Conservation (phyloP, 2,797 vertebrate species). For the Rhabdophis nuchalis region DNA sequence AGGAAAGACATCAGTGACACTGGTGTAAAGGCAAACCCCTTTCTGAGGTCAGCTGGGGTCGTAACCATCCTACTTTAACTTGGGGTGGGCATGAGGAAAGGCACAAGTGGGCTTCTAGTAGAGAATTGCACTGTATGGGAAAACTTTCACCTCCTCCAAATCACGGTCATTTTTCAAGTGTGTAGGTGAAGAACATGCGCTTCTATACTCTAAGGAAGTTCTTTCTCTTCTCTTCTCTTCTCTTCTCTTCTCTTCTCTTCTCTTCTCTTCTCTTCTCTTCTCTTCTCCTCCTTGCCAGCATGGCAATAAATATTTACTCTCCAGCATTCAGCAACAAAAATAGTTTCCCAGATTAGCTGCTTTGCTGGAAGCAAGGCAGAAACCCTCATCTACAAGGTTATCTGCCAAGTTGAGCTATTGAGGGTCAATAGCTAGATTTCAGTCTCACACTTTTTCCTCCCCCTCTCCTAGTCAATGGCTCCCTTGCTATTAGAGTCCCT, state of each 20-base stretch:
- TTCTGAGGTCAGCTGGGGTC: not conserved
- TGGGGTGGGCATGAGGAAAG: not conserved
- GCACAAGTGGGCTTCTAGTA: not conserved
- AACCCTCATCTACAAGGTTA: not conserved
- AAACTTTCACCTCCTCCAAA: not conserved
- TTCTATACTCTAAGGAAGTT: not conserved
- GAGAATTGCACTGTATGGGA: not conserved
- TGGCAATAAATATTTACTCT: not conserved
- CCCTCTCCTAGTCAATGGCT: not conserved
- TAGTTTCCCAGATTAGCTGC: not conserved
- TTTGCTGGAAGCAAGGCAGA: not conserved
- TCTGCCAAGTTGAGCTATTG: not conserved
- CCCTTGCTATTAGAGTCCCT: not conserved
- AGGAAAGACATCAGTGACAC: not conserved
- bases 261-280: not conserved
- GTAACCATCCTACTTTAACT: too few relatives aligned
- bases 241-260: not conserved
- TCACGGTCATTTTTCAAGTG: not conserved
- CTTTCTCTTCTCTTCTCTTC: not conserved
- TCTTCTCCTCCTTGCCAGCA: not conserved
- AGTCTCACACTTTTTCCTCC: not conserved
- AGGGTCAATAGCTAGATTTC: not conserved
- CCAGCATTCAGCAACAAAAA: not conserved
- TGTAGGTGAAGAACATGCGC: not conserved
- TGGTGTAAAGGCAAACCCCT: not conserved